Evolutionary conservation across 2,113 vertebrate genomes (phyloP), one percentile per base, ranked within the genome.

Genomic region (Thymallus thymallus): DNA sequence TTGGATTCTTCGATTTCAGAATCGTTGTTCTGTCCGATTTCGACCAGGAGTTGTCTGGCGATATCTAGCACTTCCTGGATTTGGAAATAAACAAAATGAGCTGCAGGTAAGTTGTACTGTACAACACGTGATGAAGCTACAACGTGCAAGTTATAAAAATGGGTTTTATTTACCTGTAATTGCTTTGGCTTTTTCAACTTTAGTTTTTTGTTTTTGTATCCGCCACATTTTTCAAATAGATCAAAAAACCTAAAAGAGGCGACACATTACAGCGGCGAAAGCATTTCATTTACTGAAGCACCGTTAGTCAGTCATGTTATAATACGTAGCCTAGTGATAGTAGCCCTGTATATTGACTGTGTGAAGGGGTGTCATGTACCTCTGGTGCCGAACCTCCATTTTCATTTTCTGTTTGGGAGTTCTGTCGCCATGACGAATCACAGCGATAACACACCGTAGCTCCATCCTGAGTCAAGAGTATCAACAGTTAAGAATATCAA

Each of bases 321-420:
- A n/a, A n/a, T n/a, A n/a, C n/a, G n/a, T n/a, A n/a, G n/a, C n/a
- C n/a, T n/a, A n/a, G n/a, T n/a, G 16, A 64, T 16, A 29, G 64
- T 20, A 66, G 30, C 20, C 29, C 64, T 66, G 18, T 20, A 56
- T 6, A 10, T n/a, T 67, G 72, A 3, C n/a, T 2, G 10, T 30
- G 64, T 35, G 63, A 4, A 12, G 3, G 6, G 20, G 48, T 16
- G 29, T 20, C 14, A 68, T n/a, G 0, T 88, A 96, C 95, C 94
- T 92, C 1, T 94, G 82, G 72, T 97, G 94, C 3, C 94, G 94
- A 69, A 97, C 95, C 64, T 96, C 95, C 95, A 97, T 97, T 84
- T 97, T 97, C 95, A 97, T 97, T 82, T 97, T 97, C 84, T 97
- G 95, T 77, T 97, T 97, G 0, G 95, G 95, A 3, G 95, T 97